Conservation (phyloP, 2,888 invertebrate genomes). For the Atethmia centrago region DNA sequence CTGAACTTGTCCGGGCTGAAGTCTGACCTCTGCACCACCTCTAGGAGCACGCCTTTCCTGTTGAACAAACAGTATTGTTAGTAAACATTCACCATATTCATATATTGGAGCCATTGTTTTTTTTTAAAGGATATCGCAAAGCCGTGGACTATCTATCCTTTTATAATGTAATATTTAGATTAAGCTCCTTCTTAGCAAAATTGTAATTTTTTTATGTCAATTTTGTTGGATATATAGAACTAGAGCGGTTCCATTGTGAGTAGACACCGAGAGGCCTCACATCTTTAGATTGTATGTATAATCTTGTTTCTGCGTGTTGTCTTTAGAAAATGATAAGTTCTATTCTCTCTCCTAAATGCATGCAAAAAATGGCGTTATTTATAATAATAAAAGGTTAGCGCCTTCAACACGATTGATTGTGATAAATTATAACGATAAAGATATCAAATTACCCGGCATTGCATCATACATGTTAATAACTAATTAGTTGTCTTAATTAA, state of each 20-base stretch:
- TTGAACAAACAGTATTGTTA: constrained; percentile 31
- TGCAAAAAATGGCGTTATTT: neutral
- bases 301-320: neutral
- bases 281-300: too few species aligned
- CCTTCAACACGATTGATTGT: constrained; percentile 6
- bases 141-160: too few species aligned
- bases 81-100: neutral
- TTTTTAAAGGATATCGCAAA: too few species aligned
- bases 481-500: constrained; percentile 9
- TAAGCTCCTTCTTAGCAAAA: too few species aligned
- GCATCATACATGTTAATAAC: neutral
- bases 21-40: constrained; percentile 95
- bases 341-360: neutral
- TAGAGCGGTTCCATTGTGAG: too few species aligned
- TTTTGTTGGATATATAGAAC: too few species aligned
- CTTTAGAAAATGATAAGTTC: neutral
- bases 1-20: constrained; percentile 95
- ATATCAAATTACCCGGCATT: constrained; percentile 7
- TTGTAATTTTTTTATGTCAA: too few species aligned
- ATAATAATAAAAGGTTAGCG: neutral
- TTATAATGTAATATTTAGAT: too few species aligned
- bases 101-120: too few species aligned
- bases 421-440: constrained; percentile 1
- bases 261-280: too few species aligned
- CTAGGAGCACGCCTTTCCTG: constrained; percentile 95